Base-by-base conservation (phyloP, 2,113 vertebrate species). In the Pteruthius melanotis region DNA sequence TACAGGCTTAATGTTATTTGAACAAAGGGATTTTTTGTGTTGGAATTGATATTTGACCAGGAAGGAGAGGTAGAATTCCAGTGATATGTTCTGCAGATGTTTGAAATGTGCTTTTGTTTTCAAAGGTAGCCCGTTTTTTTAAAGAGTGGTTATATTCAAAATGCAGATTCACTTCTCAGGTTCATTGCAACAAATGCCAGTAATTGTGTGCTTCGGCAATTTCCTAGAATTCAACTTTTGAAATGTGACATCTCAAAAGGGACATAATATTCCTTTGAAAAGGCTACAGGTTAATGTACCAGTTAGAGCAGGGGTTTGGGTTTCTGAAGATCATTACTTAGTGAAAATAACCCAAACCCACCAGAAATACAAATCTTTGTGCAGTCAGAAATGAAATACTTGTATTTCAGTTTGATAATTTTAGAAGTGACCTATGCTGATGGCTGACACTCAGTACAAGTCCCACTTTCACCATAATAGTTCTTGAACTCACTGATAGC, bases 61-160 rank as follows among this genome's bases (percentile, higher is more conserved):
- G 71, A 66, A 88, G 60, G 37, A 81, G 63, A 64, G 81, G 89
- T 86, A 68, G 60, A 84, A 91, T 97, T 96, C 47, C 76, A 82
- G 11, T 92, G 54, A 93, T 96, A 37, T 18, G 40, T 95, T 94
- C 66, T 96, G 64, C 91, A 94, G 82, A 79, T 94, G 68, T 75
- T 94, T 95, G 49, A 81, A 89, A 95, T 89, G 74, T 79, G 47
- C 39, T 83, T 88, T 94, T 90, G 31, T 81, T 94, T 91, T 90
- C 56, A 59, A 91, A 96, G 52, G 27, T 75, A 75, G 64, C 26
- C 8, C 12, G n/a, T 42, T 83, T 56, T 63, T 49, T 42, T 14
- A 56, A 86, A 86, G 42, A 86, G 35, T 94, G 79, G 49, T 85
- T 70, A 3, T 89, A 81, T 92, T 74, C 42, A 74, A 95, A 93